phyloP scores from a whole-genome alignment of 2,888 invertebrate species.

The Cyclophora albipunctata region DNA sequence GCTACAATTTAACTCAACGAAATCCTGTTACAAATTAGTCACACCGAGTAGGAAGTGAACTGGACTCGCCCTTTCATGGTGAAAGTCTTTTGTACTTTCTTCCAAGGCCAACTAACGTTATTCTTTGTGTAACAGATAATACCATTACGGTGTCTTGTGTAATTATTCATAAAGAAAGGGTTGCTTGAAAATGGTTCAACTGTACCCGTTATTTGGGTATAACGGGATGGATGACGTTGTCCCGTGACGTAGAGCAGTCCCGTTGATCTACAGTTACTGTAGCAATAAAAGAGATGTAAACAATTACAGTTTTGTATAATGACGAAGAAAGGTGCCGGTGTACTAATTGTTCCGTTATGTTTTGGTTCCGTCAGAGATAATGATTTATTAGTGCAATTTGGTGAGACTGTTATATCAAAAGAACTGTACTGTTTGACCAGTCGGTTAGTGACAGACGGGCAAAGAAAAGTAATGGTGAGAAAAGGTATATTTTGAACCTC shows the following conservation, averaged over 20 bases:
- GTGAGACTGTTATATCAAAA: constrained; percentile 4
- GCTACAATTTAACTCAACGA: constrained; percentile 34
- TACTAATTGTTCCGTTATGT: constrained; percentile 15
- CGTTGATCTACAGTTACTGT: constrained; percentile 18
- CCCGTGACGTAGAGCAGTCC: constrained; percentile 18
- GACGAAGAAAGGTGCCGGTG: constrained; percentile 27
- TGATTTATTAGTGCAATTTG: constrained; percentile 7
- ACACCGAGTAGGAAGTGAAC: constrained; percentile 47
- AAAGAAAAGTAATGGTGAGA: too few relatives aligned
- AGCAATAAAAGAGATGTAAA: constrained; percentile 25
- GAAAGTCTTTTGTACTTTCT: constrained; percentile 69
- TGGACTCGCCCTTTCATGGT: constrained; percentile 46
- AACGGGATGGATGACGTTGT: constrained; percentile 37
- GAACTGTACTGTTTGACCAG: too few relatives aligned
- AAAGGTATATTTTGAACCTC: too few relatives aligned
- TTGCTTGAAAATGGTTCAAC: constrained; percentile 64
- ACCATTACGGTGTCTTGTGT: constrained; percentile 66
- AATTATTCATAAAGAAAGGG: constrained; percentile 66
- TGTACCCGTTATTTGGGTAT: constrained; percentile 36
- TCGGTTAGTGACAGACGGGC: too few relatives aligned
- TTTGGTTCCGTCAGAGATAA: constrained; percentile 1
- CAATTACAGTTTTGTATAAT: constrained; percentile 50
- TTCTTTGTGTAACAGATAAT: constrained; percentile 58
- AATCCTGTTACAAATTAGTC: constrained; percentile 40
- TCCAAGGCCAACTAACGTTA: constrained; percentile 53